phyloP scores from a whole-genome alignment of 2,888 invertebrate species.

The Lasioglossum malachurum region DNA sequence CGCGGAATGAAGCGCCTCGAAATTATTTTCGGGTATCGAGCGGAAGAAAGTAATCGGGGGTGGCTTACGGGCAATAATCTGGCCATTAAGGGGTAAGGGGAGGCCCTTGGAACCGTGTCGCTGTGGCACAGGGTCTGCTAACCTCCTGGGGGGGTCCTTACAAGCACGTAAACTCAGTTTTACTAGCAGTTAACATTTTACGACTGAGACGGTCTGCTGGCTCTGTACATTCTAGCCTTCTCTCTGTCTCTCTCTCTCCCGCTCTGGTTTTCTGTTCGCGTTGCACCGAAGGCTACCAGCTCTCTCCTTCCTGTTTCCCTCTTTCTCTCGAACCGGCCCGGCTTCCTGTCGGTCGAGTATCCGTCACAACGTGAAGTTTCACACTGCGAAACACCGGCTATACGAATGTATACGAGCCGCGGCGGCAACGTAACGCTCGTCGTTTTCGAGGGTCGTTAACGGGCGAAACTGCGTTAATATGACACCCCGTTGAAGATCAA shows the following conservation, averaged over 20 bases:
- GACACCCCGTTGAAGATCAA: constrained; percentile 74
- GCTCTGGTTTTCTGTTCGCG: background rate
- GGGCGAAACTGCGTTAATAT: constrained; percentile 75
- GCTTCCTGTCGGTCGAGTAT: constrained; percentile 45
- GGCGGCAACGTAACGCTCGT: constrained; percentile 56
- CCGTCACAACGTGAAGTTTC: constrained; percentile 37
- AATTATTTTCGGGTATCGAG: constrained; percentile 67
- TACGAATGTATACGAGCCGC: constrained; percentile 28
- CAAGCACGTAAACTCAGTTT: constrained; percentile 84
- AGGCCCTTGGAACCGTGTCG: constrained; percentile 63
- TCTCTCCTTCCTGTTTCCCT: constrained; percentile 7
- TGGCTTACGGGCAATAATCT: constrained; percentile 81
- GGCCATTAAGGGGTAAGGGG: constrained; percentile 79
- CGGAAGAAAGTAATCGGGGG: constrained; percentile 59
- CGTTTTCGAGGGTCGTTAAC: constrained; percentile 71
- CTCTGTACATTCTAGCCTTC: constrained; percentile 43
- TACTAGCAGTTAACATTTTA: constrained; percentile 85
- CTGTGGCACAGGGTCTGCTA: constrained; percentile 64
- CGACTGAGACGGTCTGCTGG: constrained; percentile 82
- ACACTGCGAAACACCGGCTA: constrained; percentile 43
- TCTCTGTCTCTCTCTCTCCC: background rate
- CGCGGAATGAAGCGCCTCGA: constrained; percentile 55
- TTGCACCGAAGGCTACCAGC: background rate
- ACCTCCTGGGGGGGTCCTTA: constrained; percentile 82
- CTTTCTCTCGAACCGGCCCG: constrained; percentile 9